A percentile compares a stretch with the other conserved stretches of the same genome.
Conservation (phyloP, 2,113 vertebrate genomes). For the Athene noctua region DNA sequence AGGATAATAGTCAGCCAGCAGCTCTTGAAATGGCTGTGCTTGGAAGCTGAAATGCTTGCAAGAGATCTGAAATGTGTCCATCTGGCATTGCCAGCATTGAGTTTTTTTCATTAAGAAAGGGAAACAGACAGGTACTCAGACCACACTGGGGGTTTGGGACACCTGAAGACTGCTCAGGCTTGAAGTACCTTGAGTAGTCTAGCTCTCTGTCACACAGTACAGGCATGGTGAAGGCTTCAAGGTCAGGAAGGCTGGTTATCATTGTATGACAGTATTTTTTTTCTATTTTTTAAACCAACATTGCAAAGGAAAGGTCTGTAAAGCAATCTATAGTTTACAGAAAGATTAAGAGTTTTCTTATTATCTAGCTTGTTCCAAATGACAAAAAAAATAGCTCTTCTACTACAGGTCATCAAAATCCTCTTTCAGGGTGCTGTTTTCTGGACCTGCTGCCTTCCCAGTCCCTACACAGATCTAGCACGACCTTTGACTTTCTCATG, state of each 20-base stretch:
- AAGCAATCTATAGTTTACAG: neutral
- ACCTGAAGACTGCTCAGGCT: neutral
- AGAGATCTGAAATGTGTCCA: neutral
- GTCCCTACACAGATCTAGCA: neutral
- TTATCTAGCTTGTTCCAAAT: neutral
- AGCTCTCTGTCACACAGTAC: neutral
- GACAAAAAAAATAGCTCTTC: neutral
- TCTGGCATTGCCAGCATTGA: neutral
- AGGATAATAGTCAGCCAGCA: neutral
- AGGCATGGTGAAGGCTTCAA: neutral
- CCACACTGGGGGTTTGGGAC: neutral
- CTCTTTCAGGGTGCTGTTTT: neutral
- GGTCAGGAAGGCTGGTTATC: neutral
- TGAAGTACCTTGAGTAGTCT: neutral
- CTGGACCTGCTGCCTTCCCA: neutral
- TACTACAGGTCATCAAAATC: neutral
- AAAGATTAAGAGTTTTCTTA: neutral
- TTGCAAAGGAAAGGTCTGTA: neutral
- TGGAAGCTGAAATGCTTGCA: neutral
- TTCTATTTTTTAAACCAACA: neutral
- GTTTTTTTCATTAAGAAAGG: neutral
- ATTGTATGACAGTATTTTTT: rapidly evolving
- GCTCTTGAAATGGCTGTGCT: neutral
- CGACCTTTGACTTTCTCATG: neutral
- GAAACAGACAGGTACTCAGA: neutral